phyloP scores from a whole-genome alignment of 2,797 vertebrate species.

The Scolopax rusticola region DNA sequence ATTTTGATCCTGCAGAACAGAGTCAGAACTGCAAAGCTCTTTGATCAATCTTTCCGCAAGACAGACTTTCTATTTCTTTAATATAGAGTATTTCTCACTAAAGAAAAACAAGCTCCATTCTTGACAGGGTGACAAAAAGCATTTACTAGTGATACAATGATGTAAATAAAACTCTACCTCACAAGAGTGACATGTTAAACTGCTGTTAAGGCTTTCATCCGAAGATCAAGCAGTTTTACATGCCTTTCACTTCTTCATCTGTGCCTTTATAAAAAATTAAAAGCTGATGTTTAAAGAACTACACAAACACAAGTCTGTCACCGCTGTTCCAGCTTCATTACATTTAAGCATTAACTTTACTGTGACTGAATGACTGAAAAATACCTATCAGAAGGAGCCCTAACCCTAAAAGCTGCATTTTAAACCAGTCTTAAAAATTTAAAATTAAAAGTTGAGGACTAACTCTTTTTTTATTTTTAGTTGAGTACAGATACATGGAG shows the following conservation, averaged over 20 bases:
- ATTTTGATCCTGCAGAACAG: background rate
- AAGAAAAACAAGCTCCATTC: background rate
- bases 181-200: background rate
- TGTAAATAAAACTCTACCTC: background rate
- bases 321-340: background rate
- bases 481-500: background rate
- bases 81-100: background rate
- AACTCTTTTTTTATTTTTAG: background rate
- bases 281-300: background rate
- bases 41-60: background rate
- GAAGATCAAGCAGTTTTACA: conserved; percentile 20
- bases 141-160: background rate
- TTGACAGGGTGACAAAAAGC: background rate
- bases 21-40: background rate
- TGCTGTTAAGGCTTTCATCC: conserved; percentile 10
- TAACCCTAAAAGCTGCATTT: conserved; percentile 27
- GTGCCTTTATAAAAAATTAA: background rate
- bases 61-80: background rate
- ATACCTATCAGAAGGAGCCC: background rate
- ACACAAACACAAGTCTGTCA: background rate
- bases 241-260: background rate
- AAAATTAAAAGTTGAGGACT: background rate
- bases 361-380: background rate
- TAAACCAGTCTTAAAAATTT: background rate
- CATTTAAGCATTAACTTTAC: background rate